Evolutionary conservation across 2,888 invertebrate genomes (phyloP), one percentile per base, ranked within the genome.

Genomic region (Hylaea fasciaria): DNA sequence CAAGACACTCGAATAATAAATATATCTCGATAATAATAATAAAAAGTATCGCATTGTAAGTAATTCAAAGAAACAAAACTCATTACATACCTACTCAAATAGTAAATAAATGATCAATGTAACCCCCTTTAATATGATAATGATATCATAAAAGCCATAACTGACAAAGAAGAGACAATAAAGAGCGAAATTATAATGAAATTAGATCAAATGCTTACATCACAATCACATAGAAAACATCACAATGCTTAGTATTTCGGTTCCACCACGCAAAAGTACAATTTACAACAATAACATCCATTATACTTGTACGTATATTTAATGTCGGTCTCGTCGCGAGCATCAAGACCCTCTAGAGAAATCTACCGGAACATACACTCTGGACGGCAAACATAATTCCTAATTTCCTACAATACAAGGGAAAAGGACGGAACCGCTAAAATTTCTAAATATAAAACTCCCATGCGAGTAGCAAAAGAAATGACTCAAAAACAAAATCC

Each of bases 281-380:
- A 62, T 60, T 65, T 37, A 59, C 39, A 57, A 54, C 51, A 50
- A 66, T 68, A 58, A 66, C 54, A n/a, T n/a, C n/a, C n/a, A n/a
- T n/a, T n/a, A n/a, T n/a, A 57, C 22, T 22, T 47, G 64, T 60
- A 66, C 68, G 68, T 57, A 72, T 72, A n/a, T 71, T 69, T 64
- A 65, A 62, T 68, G 67, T 50, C 64, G 68, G 67, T 51, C 60
- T 63, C 63, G 60, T 67, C 65, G 56, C 57, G 46, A 62, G 65
- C 57, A 61, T 53, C 53, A 8, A 12, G 57, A 48, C 51, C 63
- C 76, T 68, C 77, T 41, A 40, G 76, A 79, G 74, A 79, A 78
- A 76, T 76, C 68, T 71, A 57, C 53, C 52, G 71, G 67, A 59
- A 67, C 64, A 39, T n/a, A 45, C 12, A 44, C 14, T 4, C 14